Conservation (phyloP, 2,113 vertebrate genomes). For the Calypte anna region DNA sequence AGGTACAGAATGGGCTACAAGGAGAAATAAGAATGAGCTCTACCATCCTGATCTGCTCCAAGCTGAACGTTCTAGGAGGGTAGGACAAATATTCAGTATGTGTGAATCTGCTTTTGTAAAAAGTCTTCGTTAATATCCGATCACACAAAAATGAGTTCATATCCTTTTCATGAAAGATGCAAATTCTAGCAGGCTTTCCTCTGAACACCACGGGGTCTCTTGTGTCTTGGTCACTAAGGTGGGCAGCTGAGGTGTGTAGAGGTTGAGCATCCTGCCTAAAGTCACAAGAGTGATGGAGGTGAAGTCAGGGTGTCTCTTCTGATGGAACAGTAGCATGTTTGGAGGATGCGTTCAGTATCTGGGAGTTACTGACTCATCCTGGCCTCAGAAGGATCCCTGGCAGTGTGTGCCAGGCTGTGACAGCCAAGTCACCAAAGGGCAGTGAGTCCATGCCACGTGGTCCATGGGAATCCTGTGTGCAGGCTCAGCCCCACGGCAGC, state of each 20-base stretch:
- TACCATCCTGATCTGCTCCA: neutral
- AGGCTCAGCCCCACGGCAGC: neutral
- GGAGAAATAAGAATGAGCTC: neutral
- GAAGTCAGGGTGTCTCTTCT: fast-evolving
- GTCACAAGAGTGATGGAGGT: neutral
- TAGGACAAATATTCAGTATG: neutral
- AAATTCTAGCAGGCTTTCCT: neutral
- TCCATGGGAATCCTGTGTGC: fast-evolving
- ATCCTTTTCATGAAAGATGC: neutral
- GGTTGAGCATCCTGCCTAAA: neutral
- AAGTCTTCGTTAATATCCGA: neutral
- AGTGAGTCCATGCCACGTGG: neutral
- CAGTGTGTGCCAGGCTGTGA: neutral
- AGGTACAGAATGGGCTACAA: neutral
- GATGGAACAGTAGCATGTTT: fast-evolving
- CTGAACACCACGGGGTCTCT: neutral
- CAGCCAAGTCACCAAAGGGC: neutral
- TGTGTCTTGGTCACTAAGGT: neutral
- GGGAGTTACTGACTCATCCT: neutral
- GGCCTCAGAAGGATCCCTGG: neutral
- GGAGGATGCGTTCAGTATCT: neutral
- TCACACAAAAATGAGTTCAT: neutral
- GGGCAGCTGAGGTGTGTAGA: neutral
- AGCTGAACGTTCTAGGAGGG: neutral
- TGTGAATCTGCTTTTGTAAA: neutral